Base-by-base conservation (phyloP, 2,888 invertebrate species). In the Anthophora plumipes region DNA sequence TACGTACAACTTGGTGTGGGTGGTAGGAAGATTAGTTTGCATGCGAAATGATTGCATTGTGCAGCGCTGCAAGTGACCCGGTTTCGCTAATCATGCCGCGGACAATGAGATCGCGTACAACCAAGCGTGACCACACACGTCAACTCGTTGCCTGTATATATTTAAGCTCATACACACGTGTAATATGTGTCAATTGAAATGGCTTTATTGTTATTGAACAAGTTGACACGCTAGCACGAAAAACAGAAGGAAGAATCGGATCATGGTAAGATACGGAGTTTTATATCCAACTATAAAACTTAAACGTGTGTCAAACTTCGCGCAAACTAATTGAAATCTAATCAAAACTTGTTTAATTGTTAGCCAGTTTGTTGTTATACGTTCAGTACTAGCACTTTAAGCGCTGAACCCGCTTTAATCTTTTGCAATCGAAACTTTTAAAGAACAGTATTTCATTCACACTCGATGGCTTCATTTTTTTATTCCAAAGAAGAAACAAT, bases 71-170 rank as follows among this genome's bases (percentile, higher is more conserved):
- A 81, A 89, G 82, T 90, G 90, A 90, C 90, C 90, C 86, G 86
- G 85, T 89, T 90, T 89, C 80, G 81, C 85, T 89, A 90, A 90
- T 89, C 89, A 86, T 85, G 82, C 84, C 72, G 84, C 82, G 84
- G 84, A 90, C 89, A 90, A 90, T 89, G 88, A 90, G 86, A 87
- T 90, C 87, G 88, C 83, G 84, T 84, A 88, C 85, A 81, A 75
- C 70, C 85, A 80, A 88, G 83, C 87, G 82, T 89, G 86, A 89
- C 86, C 86, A 60, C 77, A 74, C 80, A 76, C 69, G 69, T 60
- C 77, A 46, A 31, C 64, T 37, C 39, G 41, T 52, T 60, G 14
- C 17, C 46, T 39, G 63, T 79, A 63, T 39, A 59, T 20, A 41
- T 73, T 70, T 57, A 61, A 55, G 59, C 43, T n/a, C 68, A n/a